phyloP scores from a whole-genome alignment of 2,113 vertebrate genomes.

The Misgurnus mizolepis region DNA sequence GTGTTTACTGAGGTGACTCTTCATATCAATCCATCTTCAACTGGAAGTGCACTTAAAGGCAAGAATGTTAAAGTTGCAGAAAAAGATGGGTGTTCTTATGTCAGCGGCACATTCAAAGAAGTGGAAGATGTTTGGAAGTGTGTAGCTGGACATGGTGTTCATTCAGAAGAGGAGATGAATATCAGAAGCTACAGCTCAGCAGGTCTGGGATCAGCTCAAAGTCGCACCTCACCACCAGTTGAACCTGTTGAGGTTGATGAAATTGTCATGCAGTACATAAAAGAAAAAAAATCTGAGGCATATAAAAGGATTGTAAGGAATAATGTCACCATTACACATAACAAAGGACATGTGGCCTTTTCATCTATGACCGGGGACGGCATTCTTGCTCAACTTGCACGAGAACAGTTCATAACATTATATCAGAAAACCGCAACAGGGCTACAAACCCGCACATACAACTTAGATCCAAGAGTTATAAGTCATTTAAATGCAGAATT shows the following conservation, averaged over 20 bases:
- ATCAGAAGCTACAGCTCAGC: neutral
- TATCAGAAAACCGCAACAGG: constrained; percentile 70
- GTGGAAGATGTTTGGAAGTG: constrained; percentile 34
- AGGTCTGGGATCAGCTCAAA: neutral
- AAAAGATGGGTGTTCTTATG: neutral
- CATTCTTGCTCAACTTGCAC: constrained; percentile 40
- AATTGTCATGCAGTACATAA: constrained; percentile 62
- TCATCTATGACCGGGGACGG: neutral
- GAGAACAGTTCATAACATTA: constrained; percentile 67
- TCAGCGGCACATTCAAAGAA: constrained; percentile 54
- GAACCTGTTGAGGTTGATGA: constrained; percentile 45
- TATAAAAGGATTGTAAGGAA: constrained; percentile 49
- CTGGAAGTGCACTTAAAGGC: neutral
- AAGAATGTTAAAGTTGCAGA: neutral
- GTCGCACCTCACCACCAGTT: neutral
- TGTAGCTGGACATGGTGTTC: neutral
- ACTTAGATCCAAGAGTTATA: neutral
- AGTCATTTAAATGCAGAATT: constrained; percentile 47
- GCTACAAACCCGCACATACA: constrained; percentile 47
- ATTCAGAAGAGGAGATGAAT: neutral
- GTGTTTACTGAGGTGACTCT: constrained; percentile 59
- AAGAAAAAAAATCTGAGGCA: constrained; percentile 48
- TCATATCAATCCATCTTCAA: neutral
- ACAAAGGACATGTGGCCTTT: neutral
- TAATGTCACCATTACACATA: neutral